These are phyloP conservation scores for Phania funesta DNA, from an alignment of 2,888 invertebrate genomes.

Conservation along the genomic window DNA sequence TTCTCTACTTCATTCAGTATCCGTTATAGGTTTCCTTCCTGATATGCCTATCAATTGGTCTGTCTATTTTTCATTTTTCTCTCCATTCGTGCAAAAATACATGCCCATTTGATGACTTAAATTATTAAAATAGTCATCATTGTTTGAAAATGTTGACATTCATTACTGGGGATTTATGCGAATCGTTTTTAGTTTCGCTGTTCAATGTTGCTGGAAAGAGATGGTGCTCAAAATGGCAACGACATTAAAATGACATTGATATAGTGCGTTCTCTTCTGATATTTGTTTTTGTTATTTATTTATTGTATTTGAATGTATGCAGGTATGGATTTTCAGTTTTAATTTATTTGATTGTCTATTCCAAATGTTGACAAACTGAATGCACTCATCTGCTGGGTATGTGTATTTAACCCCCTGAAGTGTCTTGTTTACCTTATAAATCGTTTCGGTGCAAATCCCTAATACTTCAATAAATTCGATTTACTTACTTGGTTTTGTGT, in stretches of 20 bases:
- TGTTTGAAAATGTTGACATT: constrained; percentile 62
- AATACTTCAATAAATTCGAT: constrained; percentile 7
- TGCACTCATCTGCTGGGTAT: background rate
- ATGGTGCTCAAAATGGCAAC: constrained; percentile 20
- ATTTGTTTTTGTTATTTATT: constrained; percentile 17
- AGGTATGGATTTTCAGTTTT: constrained; percentile 29
- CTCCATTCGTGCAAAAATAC: background rate
- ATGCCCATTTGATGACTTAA: constrained; percentile 45
- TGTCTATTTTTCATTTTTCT: background rate
- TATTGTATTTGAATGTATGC: no score
- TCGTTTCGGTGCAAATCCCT: background rate
- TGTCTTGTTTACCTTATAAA: constrained; percentile 3
- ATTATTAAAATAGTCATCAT: constrained; percentile 65
- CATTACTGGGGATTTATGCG: constrained; percentile 61
- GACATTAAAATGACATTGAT: constrained; percentile 56
- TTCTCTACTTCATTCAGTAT: background rate
- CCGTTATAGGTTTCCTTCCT: background rate
- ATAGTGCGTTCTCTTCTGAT: constrained; percentile 6
- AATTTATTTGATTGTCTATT: constrained; percentile 40
- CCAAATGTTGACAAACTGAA: background rate
- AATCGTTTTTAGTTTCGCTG: constrained; percentile 11
- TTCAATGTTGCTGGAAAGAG: background rate
- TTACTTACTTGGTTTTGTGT: background rate
- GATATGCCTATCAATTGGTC: background rate
- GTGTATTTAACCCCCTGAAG: background rate